These are phyloP conservation scores for Aethes cnicana DNA, from an alignment of 2,888 invertebrate species.

Conservation along the genomic window DNA sequence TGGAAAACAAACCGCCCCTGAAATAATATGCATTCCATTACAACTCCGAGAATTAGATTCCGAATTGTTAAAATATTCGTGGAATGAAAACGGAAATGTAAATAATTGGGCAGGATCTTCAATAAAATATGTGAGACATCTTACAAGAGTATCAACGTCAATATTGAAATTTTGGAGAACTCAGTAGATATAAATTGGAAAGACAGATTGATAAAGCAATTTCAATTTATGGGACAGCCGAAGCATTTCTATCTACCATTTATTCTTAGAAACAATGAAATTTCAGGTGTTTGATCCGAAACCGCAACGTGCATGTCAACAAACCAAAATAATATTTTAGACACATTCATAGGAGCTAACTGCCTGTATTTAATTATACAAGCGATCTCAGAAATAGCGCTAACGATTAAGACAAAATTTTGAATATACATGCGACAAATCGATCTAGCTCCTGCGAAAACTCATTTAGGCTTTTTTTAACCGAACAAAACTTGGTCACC, in stretches of 20 bases:
- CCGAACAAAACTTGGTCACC: too few relatives aligned
- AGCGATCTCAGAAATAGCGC: too few relatives aligned
- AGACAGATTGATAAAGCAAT: background rate
- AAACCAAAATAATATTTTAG: too few relatives aligned
- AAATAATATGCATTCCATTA: constrained; percentile 5
- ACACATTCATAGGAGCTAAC: too few relatives aligned
- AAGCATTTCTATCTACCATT: background rate
- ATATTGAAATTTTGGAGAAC: background rate
- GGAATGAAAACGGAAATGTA: constrained; percentile 4
- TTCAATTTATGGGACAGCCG: background rate
- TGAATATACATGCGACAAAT: too few relatives aligned
- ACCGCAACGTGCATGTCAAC: too few relatives aligned
- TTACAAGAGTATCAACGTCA: constrained; percentile 1
- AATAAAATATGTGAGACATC: too few relatives aligned
- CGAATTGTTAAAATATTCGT: background rate
- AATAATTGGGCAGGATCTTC: constrained; percentile 7
- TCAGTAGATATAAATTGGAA: too few relatives aligned
- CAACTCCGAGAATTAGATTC: background rate
- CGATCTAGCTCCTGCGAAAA: too few relatives aligned
- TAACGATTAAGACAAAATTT: too few relatives aligned
- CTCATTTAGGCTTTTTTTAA: too few relatives aligned
- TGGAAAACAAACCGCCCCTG: constrained; percentile 8
- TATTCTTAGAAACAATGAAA: background rate
- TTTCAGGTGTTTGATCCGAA: background rate
- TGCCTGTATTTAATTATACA: too few relatives aligned